Base-by-base conservation (phyloP, 2,888 invertebrate genomes). In the Apamea epomidion region DNA sequence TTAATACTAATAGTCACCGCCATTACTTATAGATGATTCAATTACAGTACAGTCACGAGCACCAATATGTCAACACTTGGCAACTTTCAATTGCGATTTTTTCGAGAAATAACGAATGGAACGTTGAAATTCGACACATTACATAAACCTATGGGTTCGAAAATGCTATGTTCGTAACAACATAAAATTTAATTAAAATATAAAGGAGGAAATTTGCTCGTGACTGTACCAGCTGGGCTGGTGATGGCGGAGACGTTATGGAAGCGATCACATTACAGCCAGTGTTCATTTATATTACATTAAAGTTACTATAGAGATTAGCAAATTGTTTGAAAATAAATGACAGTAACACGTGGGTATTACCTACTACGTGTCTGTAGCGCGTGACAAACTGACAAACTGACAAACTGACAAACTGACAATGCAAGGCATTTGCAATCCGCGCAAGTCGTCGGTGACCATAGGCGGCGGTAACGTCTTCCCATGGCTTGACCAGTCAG, bases 1-100 rank as follows among this genome's bases (percentile, higher is more conserved):
- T 76, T 65, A 76, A 69, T 58, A 42, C 42, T 65, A 37, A 72
- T 72, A 64, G 42, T 64, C n/a, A 18, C 42, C 18, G 69, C 60
- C 42, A 48, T 65, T 42, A 60, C 14, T 65, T 42, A 60, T 10
- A 25, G 51, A 42, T 60, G 54, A 84, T 51, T 70, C 54, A 65
- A 65, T 65, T 4, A n/a, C n/a, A n/a, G n/a, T n/a, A n/a, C n/a
- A n/a, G n/a, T n/a, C n/a, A n/a, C n/a, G n/a, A n/a, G n/a, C n/a
- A n/a, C n/a, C n/a, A n/a, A n/a, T n/a, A n/a, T n/a, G n/a, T n/a
- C n/a, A n/a, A n/a, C n/a, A n/a, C n/a, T n/a, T n/a, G n/a, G n/a
- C n/a, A n/a, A n/a, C n/a, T n/a, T n/a, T n/a, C n/a, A n/a, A n/a
- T n/a, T n/a, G n/a, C n/a, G n/a, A n/a, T n/a, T n/a, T n/a, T n/a